Conservation (phyloP, 2,888 invertebrate genomes). For the Drosophila longiperda region DNA sequence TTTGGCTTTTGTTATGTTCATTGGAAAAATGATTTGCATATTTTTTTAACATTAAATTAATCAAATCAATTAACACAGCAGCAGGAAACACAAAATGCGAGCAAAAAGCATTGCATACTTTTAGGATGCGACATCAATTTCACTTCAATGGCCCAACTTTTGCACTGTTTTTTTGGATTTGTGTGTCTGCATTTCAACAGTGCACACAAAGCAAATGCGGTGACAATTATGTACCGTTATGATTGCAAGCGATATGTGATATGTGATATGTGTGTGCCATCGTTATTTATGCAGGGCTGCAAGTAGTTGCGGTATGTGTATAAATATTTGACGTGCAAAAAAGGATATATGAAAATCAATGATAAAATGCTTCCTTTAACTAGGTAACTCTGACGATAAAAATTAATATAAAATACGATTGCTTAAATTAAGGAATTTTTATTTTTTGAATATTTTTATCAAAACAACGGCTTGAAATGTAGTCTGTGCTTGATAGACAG, state of each 20-base stretch:
- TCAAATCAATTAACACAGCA: constrained; percentile 48
- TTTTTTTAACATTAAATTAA: constrained; percentile 40
- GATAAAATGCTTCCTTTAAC: neutral
- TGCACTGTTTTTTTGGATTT: neutral
- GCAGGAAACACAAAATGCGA: neutral
- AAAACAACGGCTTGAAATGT: neutral
- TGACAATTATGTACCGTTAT: constrained; percentile 33
- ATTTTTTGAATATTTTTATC: neutral
- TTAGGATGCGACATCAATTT: constrained; percentile 49
- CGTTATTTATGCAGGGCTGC: constrained; percentile 5
- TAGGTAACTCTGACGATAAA: neutral
- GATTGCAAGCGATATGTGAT: constrained; percentile 15
- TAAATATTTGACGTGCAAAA: neutral
- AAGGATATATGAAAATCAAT: neutral
- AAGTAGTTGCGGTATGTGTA: neutral
- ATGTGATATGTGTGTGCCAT: neutral
- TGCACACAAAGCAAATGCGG: neutral
- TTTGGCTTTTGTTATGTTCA: constrained; percentile 31
- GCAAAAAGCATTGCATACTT: constrained; percentile 40
- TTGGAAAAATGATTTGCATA: constrained; percentile 29
- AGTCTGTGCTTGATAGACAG: neutral
- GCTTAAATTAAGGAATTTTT: neutral
- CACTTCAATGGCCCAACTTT: constrained; percentile 32
- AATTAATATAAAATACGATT: neutral
- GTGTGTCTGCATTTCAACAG: constrained; percentile 10